Conservation (phyloP, 2,888 invertebrate species). For the Poecilus cupreus region DNA sequence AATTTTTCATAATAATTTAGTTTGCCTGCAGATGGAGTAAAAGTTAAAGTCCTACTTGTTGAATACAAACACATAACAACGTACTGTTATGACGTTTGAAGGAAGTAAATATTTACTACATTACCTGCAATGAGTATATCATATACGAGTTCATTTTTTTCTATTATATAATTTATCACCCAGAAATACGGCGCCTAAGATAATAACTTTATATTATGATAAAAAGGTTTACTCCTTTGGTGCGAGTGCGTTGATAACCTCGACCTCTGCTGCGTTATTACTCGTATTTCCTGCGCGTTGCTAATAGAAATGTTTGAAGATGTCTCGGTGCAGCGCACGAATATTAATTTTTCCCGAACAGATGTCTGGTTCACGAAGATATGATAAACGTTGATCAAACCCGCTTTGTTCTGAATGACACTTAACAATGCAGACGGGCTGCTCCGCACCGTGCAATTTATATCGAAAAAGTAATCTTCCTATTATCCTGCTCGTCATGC, state of each 20-base stretch:
- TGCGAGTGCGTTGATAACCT: not conserved
- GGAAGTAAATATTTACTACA: not conserved
- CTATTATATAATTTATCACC: too few relatives aligned
- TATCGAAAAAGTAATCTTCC: slow-evolving; percentile 36
- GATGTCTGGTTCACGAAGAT: not conserved
- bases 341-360: slow-evolving; percentile 19
- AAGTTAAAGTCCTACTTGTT: too few relatives aligned
- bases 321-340: not conserved
- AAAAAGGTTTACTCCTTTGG: not conserved
- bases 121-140: too few relatives aligned
- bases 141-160: too few relatives aligned
- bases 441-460: slow-evolving; percentile 8
- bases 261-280: not conserved
- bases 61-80: too few relatives aligned
- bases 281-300: too few relatives aligned
- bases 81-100: too few relatives aligned
- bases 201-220: too few relatives aligned
- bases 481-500: slow-evolving; percentile 25
- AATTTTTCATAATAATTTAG: too few relatives aligned
- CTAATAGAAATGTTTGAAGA: not conserved
- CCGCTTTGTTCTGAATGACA: slow-evolving; percentile 28
- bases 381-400: not conserved
- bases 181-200: too few relatives aligned
- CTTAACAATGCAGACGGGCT: slow-evolving; percentile 5
- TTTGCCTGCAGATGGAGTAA: too few relatives aligned